These are phyloP conservation scores for Petromus typicus DNA, from an alignment of 2,113 vertebrate species.

Conservation along the genomic window DNA sequence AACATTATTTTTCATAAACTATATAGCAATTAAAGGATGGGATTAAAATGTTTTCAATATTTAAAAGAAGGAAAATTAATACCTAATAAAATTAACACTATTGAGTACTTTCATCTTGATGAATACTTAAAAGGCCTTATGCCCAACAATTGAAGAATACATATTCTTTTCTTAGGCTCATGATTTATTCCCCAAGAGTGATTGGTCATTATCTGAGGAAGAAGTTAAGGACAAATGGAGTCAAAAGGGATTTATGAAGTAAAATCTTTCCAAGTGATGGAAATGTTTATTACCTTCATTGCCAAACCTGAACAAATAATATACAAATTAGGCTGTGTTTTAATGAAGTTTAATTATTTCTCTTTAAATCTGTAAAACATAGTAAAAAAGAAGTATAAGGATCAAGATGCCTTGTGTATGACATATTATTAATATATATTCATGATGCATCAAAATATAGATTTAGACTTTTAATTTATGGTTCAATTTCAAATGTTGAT, in stretches of 20 bases:
- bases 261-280: neutral
- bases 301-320: neutral
- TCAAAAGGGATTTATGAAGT: neutral
- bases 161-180: neutral
- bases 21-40: neutral
- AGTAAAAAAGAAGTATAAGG: neutral
- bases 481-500: neutral
- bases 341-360: neutral
- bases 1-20: neutral
- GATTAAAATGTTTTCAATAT: neutral
- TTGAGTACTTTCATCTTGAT: neutral
- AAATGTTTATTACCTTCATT: neutral
- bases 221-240: neutral
- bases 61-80: neutral
- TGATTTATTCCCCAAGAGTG: neutral
- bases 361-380: neutral
- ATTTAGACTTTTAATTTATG: neutral
- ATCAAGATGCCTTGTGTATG: neutral
- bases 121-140: neutral
- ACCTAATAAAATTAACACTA: neutral
- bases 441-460: neutral
- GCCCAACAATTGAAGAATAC: neutral
- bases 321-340: neutral
- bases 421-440: neutral
- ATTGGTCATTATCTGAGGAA: neutral